Percentiles rank a stretch among this genome's conserved stretches.
Evolutionary conservation across 2,113 vertebrate species (phyloP).

Genomic region (Eidolon helvum): DNA sequence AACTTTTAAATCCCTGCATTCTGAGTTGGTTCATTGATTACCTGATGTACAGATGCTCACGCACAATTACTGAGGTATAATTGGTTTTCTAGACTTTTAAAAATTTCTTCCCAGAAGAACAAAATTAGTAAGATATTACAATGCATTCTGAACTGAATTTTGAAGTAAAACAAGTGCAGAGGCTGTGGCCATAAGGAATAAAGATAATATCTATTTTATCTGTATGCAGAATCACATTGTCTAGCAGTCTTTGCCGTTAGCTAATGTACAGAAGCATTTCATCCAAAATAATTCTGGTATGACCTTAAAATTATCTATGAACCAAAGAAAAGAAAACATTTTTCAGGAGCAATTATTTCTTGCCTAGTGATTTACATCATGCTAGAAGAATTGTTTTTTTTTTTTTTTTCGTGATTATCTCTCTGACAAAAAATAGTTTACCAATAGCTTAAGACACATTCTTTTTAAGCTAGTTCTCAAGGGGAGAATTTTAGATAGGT

Average conservation of each 20-base stretch:
- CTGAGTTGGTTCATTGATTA: background rate
- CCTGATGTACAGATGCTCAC: background rate
- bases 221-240: background rate
- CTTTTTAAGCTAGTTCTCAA: background rate
- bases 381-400: background rate
- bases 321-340: background rate
- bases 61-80: background rate
- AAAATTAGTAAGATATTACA: background rate
- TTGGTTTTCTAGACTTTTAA: background rate
- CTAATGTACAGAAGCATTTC: background rate
- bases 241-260: background rate
- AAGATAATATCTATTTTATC: background rate
- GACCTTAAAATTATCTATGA: background rate
- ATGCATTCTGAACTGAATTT: background rate
- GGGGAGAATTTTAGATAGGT: background rate
- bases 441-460: background rate
- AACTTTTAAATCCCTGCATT: background rate
- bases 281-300: background rate
- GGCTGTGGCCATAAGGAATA: background rate
- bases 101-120: background rate
- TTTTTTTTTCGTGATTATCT: background rate
- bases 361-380: slow-evolving; percentile 5
- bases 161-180: background rate
- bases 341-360: background rate
- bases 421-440: slow-evolving; percentile 3